A percentile compares a stretch with the other conserved stretches of the same genome.
Conservation (phyloP, 2,888 invertebrate genomes). For the Mythimna vitellina region DNA sequence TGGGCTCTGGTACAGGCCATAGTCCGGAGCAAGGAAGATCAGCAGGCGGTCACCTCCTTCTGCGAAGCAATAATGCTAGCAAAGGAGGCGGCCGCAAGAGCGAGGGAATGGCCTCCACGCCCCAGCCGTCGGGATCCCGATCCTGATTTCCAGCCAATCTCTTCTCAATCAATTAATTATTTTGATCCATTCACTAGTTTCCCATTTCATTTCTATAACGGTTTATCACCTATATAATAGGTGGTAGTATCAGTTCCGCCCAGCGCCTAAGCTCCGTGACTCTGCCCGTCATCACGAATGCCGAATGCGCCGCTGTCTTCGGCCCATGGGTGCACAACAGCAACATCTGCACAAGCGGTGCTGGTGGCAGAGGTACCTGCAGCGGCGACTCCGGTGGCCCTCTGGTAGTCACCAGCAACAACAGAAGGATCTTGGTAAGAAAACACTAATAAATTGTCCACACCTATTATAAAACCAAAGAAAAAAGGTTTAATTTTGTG, state of each 20-base stretch:
- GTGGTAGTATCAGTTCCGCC: conserved; percentile 60
- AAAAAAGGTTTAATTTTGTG: no score
- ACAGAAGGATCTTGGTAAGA: conserved; percentile 60
- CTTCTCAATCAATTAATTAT: no score
- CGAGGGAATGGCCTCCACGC: no score
- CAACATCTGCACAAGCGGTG: conserved; percentile 79
- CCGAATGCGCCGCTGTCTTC: conserved; percentile 65
- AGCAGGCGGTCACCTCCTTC: no score
- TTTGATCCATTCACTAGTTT: background rate
- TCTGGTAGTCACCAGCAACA: conserved; percentile 53
- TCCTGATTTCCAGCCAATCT: no score
- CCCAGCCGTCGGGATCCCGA: no score
- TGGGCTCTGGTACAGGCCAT: no score
- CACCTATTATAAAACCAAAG: no score
- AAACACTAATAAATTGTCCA: background rate
- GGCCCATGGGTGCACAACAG: conserved; percentile 60
- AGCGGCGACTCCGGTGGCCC: conserved; percentile 74
- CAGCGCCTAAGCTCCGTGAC: conserved; percentile 75
- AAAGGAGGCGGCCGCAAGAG: no score
- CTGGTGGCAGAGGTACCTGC: conserved; percentile 74
- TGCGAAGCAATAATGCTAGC: no score
- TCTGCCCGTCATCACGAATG: conserved; percentile 73
- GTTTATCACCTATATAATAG: conserved; percentile 50
- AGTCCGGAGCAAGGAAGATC: no score
- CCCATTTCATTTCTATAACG: background rate